Conservation (phyloP, 2,888 invertebrate genomes). For the Cylloceria caligata region DNA sequence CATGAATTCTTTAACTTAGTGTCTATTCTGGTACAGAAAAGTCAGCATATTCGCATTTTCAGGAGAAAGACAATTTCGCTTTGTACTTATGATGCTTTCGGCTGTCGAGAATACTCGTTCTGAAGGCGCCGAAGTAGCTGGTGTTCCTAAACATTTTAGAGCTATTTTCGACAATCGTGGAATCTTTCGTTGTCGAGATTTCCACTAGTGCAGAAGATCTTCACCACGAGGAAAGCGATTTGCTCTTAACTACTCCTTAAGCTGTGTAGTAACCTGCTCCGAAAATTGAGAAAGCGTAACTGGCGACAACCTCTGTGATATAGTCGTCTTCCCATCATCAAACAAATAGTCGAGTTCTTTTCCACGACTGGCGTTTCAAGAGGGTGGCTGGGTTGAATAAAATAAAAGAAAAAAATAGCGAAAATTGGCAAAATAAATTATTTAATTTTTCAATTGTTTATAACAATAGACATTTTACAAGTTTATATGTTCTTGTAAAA, state of each 20-base stretch:
- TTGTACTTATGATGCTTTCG: neutral
- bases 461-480: no score
- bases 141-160: neutral
- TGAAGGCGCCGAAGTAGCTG: neutral
- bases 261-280: neutral
- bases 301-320: neutral
- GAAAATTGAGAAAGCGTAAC: neutral
- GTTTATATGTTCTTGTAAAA: no score
- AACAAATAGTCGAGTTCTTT: neutral
- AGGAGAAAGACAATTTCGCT: neutral
- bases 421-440: no score
- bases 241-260: neutral
- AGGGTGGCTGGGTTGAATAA: neutral
- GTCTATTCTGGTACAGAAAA: neutral
- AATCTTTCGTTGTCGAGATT: neutral
- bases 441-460: no score
- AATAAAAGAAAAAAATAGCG: no score
- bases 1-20: no score
- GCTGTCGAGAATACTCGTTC: neutral
- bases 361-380: neutral
- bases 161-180: neutral
- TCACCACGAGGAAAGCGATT: neutral
- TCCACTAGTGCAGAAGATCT: neutral
- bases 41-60: constrained; percentile 7
- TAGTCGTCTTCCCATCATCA: neutral